phyloP scores from a whole-genome alignment of 2,888 invertebrate genomes.

The Allolobophora icterica region DNA sequence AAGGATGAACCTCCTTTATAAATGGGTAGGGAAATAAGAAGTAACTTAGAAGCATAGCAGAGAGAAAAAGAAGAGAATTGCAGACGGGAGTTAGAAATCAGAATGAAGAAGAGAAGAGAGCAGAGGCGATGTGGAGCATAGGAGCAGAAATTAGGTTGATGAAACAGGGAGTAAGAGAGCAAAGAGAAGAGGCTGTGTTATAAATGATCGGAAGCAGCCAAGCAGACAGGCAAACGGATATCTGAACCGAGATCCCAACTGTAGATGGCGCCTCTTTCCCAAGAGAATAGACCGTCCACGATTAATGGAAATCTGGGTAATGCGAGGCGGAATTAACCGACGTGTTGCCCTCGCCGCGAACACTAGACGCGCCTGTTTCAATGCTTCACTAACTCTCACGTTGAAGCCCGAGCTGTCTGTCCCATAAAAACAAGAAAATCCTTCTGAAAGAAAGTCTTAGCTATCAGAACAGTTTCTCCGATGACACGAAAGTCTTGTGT shows the following conservation, averaged over 20 bases:
- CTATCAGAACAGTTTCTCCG: too few relatives aligned
- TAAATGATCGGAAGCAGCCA: not conserved
- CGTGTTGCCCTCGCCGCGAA: not conserved
- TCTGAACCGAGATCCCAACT: conserved; percentile 17
- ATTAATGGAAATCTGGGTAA: conserved; percentile 11
- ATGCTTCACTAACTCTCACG: not conserved
- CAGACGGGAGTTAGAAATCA: not conserved
- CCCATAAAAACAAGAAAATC: not conserved
- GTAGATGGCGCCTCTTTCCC: not conserved
- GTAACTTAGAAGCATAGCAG: not conserved
- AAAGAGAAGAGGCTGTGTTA: not conserved
- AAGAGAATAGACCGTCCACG: not conserved
- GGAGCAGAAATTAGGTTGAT: not conserved
- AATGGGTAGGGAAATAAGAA: not conserved
- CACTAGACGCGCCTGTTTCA: not conserved
- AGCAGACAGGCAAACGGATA: not conserved
- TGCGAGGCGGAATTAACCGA: not conserved
- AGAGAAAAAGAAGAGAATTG: not conserved
- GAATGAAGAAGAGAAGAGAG: not conserved
- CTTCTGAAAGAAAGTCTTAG: not conserved
- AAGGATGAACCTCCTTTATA: not conserved
- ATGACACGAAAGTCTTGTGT: too few relatives aligned
- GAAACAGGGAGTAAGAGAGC: not conserved
- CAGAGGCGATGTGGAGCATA: not conserved
- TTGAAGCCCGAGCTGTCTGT: not conserved